Conservation (phyloP, 2,888 invertebrate genomes). For the Trichogramma dendrolimi region DNA sequence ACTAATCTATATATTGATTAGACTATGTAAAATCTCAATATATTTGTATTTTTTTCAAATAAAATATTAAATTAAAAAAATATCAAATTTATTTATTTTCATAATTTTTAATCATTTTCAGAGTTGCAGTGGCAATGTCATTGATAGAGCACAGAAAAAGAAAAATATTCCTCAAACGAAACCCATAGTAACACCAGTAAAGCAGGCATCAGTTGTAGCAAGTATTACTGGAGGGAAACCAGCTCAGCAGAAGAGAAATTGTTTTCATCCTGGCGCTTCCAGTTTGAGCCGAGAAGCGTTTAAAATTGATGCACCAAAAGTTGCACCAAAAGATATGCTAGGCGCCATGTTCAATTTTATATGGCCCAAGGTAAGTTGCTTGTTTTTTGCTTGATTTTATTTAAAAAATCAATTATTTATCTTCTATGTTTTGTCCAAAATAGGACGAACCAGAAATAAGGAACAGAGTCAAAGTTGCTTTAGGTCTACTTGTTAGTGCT, state of each 20-base stretch:
- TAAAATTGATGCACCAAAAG: constrained; percentile 57
- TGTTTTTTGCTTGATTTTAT: constrained; percentile 1
- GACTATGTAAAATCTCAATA: background rate
- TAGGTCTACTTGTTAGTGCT: constrained; percentile 74
- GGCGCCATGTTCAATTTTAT: constrained; percentile 85
- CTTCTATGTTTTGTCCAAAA: background rate
- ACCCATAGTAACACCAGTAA: constrained; percentile 43
- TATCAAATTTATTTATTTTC: constrained; percentile 9
- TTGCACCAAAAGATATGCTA: constrained; percentile 75
- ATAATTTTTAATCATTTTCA: constrained; percentile 28
- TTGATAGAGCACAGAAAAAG: constrained; percentile 47
- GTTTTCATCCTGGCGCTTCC: constrained; percentile 87
- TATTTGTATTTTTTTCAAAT: background rate
- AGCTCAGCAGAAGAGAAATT: constrained; percentile 64
- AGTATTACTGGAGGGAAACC: constrained; percentile 47
- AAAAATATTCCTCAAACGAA: constrained; percentile 46
- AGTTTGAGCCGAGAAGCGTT: constrained; percentile 64
- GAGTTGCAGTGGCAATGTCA: constrained; percentile 47
- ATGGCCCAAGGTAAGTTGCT: constrained; percentile 79
- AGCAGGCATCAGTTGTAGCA: constrained; percentile 39
- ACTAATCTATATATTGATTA: background rate
- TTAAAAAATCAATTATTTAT: constrained; percentile 15
- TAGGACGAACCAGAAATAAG: constrained; percentile 72
- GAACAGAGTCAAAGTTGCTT: constrained; percentile 77
- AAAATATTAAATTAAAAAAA: constrained; percentile 10